phyloP scores from a whole-genome alignment of 35 echinoderm and acorn worm species.

The Heliocidaris tuberculata region DNA sequence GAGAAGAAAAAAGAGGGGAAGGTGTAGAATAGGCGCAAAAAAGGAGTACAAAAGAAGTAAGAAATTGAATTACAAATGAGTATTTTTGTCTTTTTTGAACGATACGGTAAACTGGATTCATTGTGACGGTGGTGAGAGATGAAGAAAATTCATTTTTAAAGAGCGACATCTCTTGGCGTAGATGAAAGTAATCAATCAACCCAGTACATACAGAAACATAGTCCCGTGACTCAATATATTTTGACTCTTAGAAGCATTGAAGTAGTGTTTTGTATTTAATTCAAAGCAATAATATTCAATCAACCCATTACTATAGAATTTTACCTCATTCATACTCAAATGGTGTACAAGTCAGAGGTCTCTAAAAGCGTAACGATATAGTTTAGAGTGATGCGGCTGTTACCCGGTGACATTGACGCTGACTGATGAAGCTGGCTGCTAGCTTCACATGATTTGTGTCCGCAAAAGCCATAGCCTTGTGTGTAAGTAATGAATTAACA shows the following conservation, averaged over 20 bases:
- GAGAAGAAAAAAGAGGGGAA: no score
- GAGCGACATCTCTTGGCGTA: conserved; percentile 9
- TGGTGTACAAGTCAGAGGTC: neutral
- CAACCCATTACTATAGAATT: neutral
- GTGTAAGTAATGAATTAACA: neutral
- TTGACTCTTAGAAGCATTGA: neutral
- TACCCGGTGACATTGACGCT: conserved; percentile 40
- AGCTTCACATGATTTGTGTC: neutral
- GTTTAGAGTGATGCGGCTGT: conserved; percentile 37
- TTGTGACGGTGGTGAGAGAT: no score
- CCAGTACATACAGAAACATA: neutral
- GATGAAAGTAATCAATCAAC: neutral
- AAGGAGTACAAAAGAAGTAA: no score
- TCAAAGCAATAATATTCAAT: neutral
- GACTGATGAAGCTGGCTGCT: neutral
- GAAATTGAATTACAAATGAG: no score
- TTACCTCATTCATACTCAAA: neutral
- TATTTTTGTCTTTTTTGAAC: no score
- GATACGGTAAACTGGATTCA: no score
- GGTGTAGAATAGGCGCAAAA: no score
- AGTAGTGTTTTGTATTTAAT: neutral
- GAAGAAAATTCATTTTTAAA: neutral
- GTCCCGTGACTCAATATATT: neutral
- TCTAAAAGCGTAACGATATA: neutral
- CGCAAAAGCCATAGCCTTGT: neutral